Conservation (phyloP, 2,888 invertebrate species). For the Limnephilus rhombicus region DNA sequence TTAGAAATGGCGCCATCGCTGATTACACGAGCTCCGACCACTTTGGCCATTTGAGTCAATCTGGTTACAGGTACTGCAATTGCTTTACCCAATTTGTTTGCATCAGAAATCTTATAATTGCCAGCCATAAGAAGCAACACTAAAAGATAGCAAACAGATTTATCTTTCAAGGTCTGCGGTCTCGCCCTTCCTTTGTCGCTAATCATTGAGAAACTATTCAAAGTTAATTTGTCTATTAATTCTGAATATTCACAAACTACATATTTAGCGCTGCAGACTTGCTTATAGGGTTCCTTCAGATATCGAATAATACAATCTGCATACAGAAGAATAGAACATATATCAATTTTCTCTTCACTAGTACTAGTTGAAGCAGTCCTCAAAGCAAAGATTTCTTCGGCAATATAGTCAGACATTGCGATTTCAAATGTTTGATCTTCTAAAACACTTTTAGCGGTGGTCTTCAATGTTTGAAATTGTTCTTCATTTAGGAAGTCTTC, state of each 20-base stretch:
- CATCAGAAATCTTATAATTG: conserved; percentile 55
- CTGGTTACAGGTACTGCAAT: conserved; percentile 50
- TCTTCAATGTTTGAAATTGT: conserved; percentile 68
- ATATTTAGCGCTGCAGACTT: conserved; percentile 43
- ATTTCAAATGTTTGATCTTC: conserved; percentile 64
- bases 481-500: conserved; percentile 70
- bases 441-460: conserved; percentile 66
- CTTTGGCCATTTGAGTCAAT: conserved; percentile 58
- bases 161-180: conserved; percentile 61
- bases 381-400: conserved; percentile 39
- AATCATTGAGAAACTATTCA: conserved; percentile 59
- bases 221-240: conserved; percentile 55
- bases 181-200: conserved; percentile 62
- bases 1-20: conserved; percentile 15
- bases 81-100: conserved; percentile 43
- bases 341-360: conserved; percentile 9
- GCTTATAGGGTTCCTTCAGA: conserved; percentile 59
- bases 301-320: conserved; percentile 63
- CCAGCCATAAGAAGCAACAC: conserved; percentile 55
- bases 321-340: conserved; percentile 58
- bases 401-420: conserved; percentile 56
- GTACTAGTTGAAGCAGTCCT: conserved; percentile 34
- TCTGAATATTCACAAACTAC: conserved; percentile 61
- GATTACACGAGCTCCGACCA: conserved; percentile 57
- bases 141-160: conserved; percentile 59